These are phyloP conservation scores for Amaurobius ferox DNA, from an alignment of 2,888 invertebrate genomes.

Conservation along the genomic window DNA sequence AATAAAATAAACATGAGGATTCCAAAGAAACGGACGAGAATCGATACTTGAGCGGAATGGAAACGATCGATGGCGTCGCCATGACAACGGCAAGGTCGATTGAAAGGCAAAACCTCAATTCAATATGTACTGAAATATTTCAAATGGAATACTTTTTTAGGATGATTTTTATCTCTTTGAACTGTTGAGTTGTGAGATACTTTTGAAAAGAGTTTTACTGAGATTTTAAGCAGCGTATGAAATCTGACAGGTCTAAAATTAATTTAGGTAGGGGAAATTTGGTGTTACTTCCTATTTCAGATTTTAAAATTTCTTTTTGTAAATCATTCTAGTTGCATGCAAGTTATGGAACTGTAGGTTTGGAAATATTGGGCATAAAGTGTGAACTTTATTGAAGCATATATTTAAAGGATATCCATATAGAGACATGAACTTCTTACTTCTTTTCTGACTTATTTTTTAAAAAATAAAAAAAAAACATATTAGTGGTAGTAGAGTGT, in stretches of 20 bases:
- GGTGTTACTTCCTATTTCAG: too few relatives aligned
- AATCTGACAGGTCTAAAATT: neutral
- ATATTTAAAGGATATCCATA: too few relatives aligned
- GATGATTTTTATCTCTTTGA: neutral
- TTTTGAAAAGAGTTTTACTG: neutral
- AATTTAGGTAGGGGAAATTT: neutral
- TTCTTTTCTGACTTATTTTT: too few relatives aligned
- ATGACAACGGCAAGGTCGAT: conserved; percentile 53
- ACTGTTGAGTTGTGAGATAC: neutral
- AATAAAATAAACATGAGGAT: conserved; percentile 8
- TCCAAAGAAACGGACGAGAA: conserved; percentile 18
- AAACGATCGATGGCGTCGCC: conserved; percentile 57
- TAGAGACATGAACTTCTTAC: too few relatives aligned
- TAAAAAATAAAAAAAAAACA: too few relatives aligned
- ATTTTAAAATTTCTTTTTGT: too few relatives aligned
- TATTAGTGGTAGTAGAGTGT: too few relatives aligned
- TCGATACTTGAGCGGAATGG: conserved; percentile 29
- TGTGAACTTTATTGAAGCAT: too few relatives aligned
- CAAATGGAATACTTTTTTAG: neutral
- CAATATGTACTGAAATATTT: conserved; percentile 5
- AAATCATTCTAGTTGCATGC: too few relatives aligned
- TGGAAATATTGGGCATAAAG: too few relatives aligned
- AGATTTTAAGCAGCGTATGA: neutral
- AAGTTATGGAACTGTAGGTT: too few relatives aligned
- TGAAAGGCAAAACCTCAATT: conserved; percentile 55